These are phyloP conservation scores for Gasteruption jaculator DNA, from an alignment of 2,888 invertebrate genomes.

Conservation along the genomic window DNA sequence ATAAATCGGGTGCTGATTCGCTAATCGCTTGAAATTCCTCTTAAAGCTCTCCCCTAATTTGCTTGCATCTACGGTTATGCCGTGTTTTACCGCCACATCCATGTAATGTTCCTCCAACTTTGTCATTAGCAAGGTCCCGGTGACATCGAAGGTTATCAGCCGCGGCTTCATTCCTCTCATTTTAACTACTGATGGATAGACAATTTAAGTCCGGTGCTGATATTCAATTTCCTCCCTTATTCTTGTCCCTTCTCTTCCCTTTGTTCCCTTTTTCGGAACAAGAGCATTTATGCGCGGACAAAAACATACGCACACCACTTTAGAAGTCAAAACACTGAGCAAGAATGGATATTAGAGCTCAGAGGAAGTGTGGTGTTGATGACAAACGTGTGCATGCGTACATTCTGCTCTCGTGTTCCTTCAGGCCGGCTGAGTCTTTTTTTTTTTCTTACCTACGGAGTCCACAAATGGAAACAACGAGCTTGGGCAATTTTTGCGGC, in stretches of 20 bases:
- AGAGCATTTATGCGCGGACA: slow-evolving; percentile 9
- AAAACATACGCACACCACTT: too few species aligned
- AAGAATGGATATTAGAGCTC: too few species aligned
- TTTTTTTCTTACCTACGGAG: too few species aligned
- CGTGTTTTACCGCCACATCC: slow-evolving; percentile 65
- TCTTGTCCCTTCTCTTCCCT: not conserved
- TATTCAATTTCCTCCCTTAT: not conserved
- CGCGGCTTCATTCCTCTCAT: slow-evolving; percentile 56
- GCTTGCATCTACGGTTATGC: slow-evolving; percentile 58
- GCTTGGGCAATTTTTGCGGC: too few species aligned
- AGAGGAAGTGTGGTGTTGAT: too few species aligned
- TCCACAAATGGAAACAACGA: too few species aligned
- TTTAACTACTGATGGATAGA: too few species aligned
- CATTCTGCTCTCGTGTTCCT: too few species aligned
- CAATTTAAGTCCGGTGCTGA: not conserved
- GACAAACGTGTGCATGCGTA: too few species aligned
- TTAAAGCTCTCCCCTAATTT: slow-evolving; percentile 62
- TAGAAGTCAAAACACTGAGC: too few species aligned
- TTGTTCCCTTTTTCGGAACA: slow-evolving; percentile 6
- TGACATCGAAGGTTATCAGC: slow-evolving; percentile 83
- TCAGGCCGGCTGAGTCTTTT: too few species aligned
- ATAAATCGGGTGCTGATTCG: slow-evolving; percentile 73
- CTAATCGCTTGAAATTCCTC: slow-evolving; percentile 62
- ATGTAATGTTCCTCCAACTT: slow-evolving; percentile 60
- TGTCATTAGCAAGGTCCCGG: slow-evolving; percentile 69